Percentiles rank a stretch among this genome's conserved stretches.
Conservation (phyloP, 2,113 vertebrate genomes). For the Neolamprologus variostigma region DNA sequence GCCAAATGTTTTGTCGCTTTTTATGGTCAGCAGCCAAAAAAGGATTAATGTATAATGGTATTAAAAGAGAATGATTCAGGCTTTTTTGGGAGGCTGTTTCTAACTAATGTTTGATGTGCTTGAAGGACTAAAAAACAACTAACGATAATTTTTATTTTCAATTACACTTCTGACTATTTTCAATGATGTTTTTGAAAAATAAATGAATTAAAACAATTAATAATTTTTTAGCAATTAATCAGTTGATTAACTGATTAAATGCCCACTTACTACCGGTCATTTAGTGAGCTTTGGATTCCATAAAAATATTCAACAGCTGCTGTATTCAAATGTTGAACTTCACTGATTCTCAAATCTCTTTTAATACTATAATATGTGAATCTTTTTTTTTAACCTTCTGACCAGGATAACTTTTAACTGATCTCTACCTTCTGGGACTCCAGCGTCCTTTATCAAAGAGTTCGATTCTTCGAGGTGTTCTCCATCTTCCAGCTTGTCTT, state of each 20-base stretch:
- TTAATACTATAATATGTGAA: not conserved
- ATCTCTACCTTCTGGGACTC: conserved; percentile 69
- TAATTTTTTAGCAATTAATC: not conserved
- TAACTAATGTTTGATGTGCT: not conserved
- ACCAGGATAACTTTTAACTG: not conserved
- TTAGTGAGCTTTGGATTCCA: not conserved
- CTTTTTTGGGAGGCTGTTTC: not conserved
- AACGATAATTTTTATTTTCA: not conserved
- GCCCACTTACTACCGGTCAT: not conserved
- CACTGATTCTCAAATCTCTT: not conserved
- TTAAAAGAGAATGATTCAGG: not conserved
- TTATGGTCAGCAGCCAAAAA: conserved; percentile 13
- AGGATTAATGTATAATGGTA: not conserved
- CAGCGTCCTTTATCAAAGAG: conserved; percentile 64
- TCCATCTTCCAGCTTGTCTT: conserved; percentile 70
- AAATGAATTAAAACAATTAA: not conserved
- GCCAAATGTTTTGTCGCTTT: not conserved
- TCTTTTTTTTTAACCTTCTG: not conserved
- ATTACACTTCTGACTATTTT: not conserved
- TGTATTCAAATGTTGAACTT: not conserved
- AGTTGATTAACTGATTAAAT: not conserved
- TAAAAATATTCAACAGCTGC: not conserved
- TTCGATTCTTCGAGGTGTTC: conserved; percentile 53
- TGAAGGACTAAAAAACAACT: not conserved
- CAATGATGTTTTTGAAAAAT: not conserved